These are phyloP conservation scores for Acestrorhynchus altus DNA, from an alignment of 2,797 vertebrate genomes.

Conservation along the genomic window DNA sequence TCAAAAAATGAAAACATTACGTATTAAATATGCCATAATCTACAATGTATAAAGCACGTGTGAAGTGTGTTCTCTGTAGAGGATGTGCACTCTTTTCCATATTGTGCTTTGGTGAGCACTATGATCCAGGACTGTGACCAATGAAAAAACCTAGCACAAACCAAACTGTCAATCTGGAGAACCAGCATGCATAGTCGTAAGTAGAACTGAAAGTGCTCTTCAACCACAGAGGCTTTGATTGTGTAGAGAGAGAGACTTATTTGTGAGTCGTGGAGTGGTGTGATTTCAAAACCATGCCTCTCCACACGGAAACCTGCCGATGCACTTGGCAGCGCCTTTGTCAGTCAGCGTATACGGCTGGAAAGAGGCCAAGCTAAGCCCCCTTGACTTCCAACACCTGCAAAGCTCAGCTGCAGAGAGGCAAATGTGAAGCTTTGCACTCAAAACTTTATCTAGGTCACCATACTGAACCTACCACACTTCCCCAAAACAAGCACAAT, in stretches of 20 bases:
- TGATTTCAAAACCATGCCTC: constrained; percentile 41
- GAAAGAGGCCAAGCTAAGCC: constrained; percentile 46
- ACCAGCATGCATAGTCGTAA: not conserved
- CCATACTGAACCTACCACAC: constrained; percentile 57
- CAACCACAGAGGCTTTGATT: constrained; percentile 28
- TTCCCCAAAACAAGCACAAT: constrained; percentile 47
- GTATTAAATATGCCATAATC: no score
- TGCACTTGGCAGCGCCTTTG: constrained; percentile 37
- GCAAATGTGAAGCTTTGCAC: constrained; percentile 60
- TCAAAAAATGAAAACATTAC: no score
- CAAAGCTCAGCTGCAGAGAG: constrained; percentile 65
- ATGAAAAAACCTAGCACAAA: not conserved
- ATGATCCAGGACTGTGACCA: not conserved
- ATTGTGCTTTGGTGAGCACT: not conserved
- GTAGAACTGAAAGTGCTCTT: not conserved
- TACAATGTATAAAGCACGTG: not conserved
- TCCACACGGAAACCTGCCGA: constrained; percentile 31
- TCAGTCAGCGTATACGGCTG: constrained; percentile 40
- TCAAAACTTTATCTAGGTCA: constrained; percentile 69
- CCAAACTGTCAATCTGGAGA: not conserved
- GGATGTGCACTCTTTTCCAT: not conserved
- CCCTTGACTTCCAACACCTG: constrained; percentile 72
- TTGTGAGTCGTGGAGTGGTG: constrained; percentile 16
- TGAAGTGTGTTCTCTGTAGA: no score
- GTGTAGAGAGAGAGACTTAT: constrained; percentile 28